Evolutionary conservation across 2,113 vertebrate genomes (phyloP).

Genomic region (Megatriorchis doriae): DNA sequence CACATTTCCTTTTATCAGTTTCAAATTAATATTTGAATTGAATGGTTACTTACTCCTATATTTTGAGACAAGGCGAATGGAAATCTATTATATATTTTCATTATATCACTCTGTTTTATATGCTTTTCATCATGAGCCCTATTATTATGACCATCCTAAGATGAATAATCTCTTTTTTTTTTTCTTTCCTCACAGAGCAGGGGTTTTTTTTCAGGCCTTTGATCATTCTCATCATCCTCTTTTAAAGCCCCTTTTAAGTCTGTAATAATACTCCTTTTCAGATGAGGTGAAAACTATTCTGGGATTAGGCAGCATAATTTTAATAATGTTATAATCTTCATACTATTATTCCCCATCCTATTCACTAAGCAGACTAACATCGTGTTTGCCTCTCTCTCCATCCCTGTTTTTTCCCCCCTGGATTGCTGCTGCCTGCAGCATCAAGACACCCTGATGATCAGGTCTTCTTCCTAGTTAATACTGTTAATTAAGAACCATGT

Average conservation of each 20-base stretch:
- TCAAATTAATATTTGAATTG: constrained; percentile 12
- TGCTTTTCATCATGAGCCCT: constrained; percentile 9
- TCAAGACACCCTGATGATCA: not conserved
- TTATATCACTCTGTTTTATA: constrained; percentile 14
- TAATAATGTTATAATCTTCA: constrained; percentile 5
- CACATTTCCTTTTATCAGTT: not conserved
- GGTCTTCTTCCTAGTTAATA: not conserved
- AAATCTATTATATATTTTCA: constrained; percentile 35
- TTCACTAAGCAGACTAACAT: not conserved
- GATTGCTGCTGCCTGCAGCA: not conserved
- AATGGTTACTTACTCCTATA: not conserved
- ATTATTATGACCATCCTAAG: not conserved
- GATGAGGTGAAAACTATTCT: constrained; percentile 16
- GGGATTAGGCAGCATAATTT: constrained; percentile 31
- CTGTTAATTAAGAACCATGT: not conserved
- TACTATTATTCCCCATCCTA: not conserved
- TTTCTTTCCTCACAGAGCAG: not conserved
- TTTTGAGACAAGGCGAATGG: not conserved
- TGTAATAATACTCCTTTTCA: constrained; percentile 4
- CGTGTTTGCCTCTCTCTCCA: not conserved
- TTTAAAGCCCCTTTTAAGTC: constrained; percentile 47
- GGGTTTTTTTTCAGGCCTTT: not conserved
- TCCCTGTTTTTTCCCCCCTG: not conserved
- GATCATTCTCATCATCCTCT: constrained; percentile 40
- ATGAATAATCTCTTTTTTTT: constrained; percentile 1